Base-by-base conservation (phyloP, 2,888 invertebrate species). In the Drosophila dives region DNA sequence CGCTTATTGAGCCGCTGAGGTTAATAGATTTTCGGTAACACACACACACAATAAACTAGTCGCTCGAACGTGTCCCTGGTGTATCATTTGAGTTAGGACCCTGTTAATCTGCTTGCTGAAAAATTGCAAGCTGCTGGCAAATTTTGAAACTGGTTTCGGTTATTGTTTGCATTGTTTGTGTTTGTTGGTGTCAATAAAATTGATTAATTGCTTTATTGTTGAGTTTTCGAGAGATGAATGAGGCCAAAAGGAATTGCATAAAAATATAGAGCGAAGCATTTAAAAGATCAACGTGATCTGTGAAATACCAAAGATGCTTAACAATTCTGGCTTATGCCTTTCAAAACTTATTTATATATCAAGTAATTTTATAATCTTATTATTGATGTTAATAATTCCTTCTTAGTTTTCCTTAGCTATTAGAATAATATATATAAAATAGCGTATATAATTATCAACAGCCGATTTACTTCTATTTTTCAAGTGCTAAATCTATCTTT, bases 171-270 rank as follows among this genome's bases (percentile, higher is more conserved):
- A n/a, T 71, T 71, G 72, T 86, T 79, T 84, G 71, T 71, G 55
- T 77, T 45, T 78, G 45, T 56, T 67, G 58, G 45, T 79, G 82
- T 85, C 81, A 83, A 83, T 85, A 81, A 87, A 87, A 72, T 87
- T 86, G 86, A 87, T 87, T 89, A 89, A 89, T 89, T 85, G 87
- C 81, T 80, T 76, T 75, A 85, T 89, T 89, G 86, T 86, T 75
- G 67, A 77, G 60, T 56, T 23, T 64, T 29, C 17, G 23, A 17
- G 23, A 38, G 36, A 17, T 63, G 71, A 70, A 71, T 72, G 70
- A 49, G 45, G n/a, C 53, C 33, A 10, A 59, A 64, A 49, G 49
- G 60, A 58, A 68, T 83, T 84, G 80, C 84, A 75, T 74, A 72
- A 82, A 69, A 84, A 74, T 48, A 15, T 67, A 20, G 67, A 72